Evolutionary conservation across 2,888 invertebrate genomes (phyloP), one percentile per base, ranked within the genome.

Genomic region (Gastracanthus pulcherrimus): DNA sequence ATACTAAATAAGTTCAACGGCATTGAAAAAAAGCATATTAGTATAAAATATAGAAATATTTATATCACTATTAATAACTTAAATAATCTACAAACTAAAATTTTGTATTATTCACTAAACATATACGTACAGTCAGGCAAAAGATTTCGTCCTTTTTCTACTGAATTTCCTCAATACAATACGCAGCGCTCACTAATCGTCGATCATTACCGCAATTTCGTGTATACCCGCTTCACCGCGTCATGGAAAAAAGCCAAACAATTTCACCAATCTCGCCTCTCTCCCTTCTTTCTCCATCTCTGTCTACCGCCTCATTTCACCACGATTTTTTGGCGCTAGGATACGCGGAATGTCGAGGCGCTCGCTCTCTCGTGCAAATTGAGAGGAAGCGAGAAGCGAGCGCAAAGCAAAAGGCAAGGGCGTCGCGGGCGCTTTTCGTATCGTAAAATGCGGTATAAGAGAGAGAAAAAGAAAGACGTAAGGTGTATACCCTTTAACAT

Each of bases 401-500:
- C 11, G 16, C 11, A 41, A 16, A 16, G 41, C 3, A n/a, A 45
- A 1, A 5, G 2, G 29, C 29, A 58, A 9, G 13, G 13, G 23
- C 23, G 26, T 26, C 13, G 26, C 26, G 31, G 48, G 64, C 38
- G 45, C 64, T 34, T 45, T 48, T 64, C 23, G 76, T 29, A 23
- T 55, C 16, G 48, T 36, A 66, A 48, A 51, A 66, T 34, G 45
- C 41, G 3, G n/a, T 31, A 9, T 5, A 11, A 31, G 31, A 19
- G 23, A 11, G 45, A 38, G 29, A 29, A 23, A 23, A 41, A 48
- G 64, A n/a, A n/a, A 7, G 19, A 48, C 2, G 29, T 29, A 45
- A n/a, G 29, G 36, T 16, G 19, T 38, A 64, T 45, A 60, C 60
- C 45, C 75, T 67, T 69, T 70, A 77, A 77, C 69, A 62, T 70